These are phyloP conservation scores for Scaptodrosophila lebanonensis DNA, from an alignment of 1,140 invertebrate species.

Conservation along the genomic window DNA sequence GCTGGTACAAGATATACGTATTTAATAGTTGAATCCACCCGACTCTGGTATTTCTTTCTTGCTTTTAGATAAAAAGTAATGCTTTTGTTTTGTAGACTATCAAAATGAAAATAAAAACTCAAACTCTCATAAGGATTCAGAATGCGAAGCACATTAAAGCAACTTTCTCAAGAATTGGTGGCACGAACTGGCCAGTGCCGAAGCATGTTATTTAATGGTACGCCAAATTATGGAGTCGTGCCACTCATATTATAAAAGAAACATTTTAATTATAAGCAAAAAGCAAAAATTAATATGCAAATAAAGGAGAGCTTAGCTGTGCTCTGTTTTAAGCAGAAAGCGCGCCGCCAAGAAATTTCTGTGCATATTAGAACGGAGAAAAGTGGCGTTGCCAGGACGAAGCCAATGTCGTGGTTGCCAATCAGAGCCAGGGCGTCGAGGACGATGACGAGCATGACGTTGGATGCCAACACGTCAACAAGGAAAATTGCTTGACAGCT, in stretches of 20 bases:
- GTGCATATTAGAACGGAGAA: conserved; percentile 28
- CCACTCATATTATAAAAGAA: conserved; percentile 27
- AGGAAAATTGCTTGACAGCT: conserved; percentile 56
- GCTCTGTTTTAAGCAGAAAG: conserved; percentile 39
- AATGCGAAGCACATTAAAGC: too few species aligned
- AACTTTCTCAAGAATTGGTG: too few species aligned
- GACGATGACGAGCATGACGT: conserved; percentile 1
- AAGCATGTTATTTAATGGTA: background rate
- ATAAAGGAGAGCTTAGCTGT: conserved; percentile 38
- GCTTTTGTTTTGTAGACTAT: too few species aligned
- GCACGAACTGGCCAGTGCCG: conserved; percentile 23
- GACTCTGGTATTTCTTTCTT: too few species aligned
- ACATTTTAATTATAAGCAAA: conserved; percentile 53
- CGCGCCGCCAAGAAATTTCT: conserved; percentile 24
- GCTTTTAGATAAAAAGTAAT: too few species aligned
- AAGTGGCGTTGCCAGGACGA: conserved; percentile 27
- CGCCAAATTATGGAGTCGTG: conserved; percentile 22
- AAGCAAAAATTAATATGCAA: conserved; percentile 63
- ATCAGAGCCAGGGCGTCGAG: background rate
- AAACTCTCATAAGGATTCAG: too few species aligned
- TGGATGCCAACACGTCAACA: conserved; percentile 61
- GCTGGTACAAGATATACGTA: too few species aligned
- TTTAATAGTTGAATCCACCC: too few species aligned
- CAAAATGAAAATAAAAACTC: too few species aligned
- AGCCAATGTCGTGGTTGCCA: background rate